Evolutionary conservation across 2,888 invertebrate genomes (phyloP).

Genomic region (Temnothorax rugatulus): DNA sequence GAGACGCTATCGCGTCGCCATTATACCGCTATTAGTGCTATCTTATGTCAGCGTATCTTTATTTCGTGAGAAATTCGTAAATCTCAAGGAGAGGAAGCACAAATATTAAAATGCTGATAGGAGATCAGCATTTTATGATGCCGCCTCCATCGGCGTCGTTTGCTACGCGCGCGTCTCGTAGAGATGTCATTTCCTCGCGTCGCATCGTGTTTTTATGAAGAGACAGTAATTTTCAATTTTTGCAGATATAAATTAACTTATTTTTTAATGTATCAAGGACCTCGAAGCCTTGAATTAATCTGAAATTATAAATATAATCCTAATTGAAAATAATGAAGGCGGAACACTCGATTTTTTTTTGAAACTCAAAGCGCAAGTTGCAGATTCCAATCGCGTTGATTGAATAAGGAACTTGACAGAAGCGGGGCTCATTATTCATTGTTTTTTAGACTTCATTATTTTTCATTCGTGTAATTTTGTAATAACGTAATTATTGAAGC

Average conservation of each 20-base stretch:
- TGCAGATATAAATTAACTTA: neutral
- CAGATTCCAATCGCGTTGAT: neutral
- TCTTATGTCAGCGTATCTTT: conserved; percentile 20
- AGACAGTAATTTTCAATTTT: neutral
- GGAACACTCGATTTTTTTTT: neutral
- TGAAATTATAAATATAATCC: neutral
- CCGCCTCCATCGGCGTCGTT: neutral
- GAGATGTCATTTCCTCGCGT: neutral
- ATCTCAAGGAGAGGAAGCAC: neutral
- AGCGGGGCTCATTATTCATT: neutral
- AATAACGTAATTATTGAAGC: neutral
- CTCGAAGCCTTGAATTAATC: neutral
- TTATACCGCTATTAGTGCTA: conserved; percentile 37
- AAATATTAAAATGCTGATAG: neutral
- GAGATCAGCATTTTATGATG: neutral
- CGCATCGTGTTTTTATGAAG: neutral
- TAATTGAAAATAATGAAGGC: neutral
- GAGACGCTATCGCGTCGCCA: conserved; percentile 40
- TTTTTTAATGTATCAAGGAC: neutral
- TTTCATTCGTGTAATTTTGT: neutral
- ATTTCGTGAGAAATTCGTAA: conserved; percentile 30
- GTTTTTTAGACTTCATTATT: neutral
- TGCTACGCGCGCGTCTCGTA: neutral
- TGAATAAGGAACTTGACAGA: neutral
- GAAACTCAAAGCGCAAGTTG: neutral